Evolutionary conservation across 2,797 vertebrate species (phyloP), one percentile per base, ranked within the genome.

Genomic region (Simalia tracyae): DNA sequence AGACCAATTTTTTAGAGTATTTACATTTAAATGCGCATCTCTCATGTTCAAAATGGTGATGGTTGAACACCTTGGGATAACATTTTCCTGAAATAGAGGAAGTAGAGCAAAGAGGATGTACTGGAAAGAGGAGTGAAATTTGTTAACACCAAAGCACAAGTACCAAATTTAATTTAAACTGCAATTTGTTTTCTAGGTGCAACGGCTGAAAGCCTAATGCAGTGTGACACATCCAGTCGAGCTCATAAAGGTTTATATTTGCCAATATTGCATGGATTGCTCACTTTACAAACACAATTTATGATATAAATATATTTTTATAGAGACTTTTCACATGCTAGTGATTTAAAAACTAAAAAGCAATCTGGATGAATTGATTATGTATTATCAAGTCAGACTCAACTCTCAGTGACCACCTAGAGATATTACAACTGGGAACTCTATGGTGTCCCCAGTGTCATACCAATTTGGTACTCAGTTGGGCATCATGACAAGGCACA

Each of bases 61-160:
- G 90, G 26, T 94, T 93, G 92, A 95, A 91, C 86, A 91, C 68
- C 87, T 87, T 90, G 91, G 93, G 93, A 90, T 96, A 94, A 96
- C 72, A 92, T 72, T 92, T 95, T 86, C 90, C 91, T 57, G 63
- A 95, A 91, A 24, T 0, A 92, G n/a, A 61, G 86, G 89, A 26
- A 63, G 86, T 6, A 81, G 24, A 86, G 92, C 95, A 90, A 92
- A 66, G 92, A 31, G 60, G 87, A 92, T 86, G 42, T 81, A 91
- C 76, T n/a, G 84, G 59, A 63, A 4, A 24, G n/a, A 50, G 91
- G 36, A 93, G 89, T 84, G 31, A 26, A 91, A 89, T 87, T 95
- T 17, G 31, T 94, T n/a, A 19, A 1, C 6, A 88, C 89, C 0
- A 76, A 42, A 92, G 42, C 19, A 68, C 84, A 93, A 59, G 36